phyloP scores from a whole-genome alignment of 2,888 invertebrate genomes.

The Limnephilus rhombicus region DNA sequence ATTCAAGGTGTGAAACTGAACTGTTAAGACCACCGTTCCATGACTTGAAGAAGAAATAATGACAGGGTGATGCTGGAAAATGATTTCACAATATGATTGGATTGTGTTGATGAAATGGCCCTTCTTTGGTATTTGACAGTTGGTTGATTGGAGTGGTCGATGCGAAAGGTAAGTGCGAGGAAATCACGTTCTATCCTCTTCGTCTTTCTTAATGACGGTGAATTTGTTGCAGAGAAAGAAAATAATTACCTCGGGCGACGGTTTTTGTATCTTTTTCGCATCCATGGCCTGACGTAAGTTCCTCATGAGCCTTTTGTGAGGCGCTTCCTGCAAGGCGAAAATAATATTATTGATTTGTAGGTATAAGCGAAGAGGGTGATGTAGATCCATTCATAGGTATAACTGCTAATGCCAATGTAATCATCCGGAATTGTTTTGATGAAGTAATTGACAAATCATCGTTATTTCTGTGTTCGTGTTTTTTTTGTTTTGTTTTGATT shows the following conservation, averaged over 20 bases:
- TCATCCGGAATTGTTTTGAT: background rate
- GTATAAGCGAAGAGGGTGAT: background rate
- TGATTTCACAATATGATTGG: background rate
- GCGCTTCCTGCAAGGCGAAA: slow-evolving; percentile 74
- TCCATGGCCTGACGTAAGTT: slow-evolving; percentile 77
- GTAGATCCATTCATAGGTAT: background rate
- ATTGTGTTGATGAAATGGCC: background rate
- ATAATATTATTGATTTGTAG: background rate
- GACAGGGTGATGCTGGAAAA: background rate
- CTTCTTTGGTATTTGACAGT: slow-evolving; percentile 8
- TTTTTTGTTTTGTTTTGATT: background rate
- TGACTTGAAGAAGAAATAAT: background rate
- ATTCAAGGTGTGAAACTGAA: background rate
- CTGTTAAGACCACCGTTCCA: background rate
- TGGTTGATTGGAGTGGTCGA: slow-evolving; percentile 13
- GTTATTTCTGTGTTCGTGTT: background rate
- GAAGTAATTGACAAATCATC: background rate
- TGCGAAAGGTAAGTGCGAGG: slow-evolving; percentile 20
- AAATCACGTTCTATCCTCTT: slow-evolving; percentile 50
- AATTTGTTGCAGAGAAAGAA: slow-evolving; percentile 78
- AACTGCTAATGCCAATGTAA: background rate
- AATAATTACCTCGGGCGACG: slow-evolving; percentile 75
- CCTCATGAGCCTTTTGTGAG: slow-evolving; percentile 80
- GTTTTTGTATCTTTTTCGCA: slow-evolving; percentile 72
- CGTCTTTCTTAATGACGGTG: slow-evolving; percentile 73